A percentile compares a stretch with the other conserved stretches of the same genome.
Evolutionary conservation across 92 coral and sea anemone genomes (phyloP).

Genomic region (Muricea muricata): DNA sequence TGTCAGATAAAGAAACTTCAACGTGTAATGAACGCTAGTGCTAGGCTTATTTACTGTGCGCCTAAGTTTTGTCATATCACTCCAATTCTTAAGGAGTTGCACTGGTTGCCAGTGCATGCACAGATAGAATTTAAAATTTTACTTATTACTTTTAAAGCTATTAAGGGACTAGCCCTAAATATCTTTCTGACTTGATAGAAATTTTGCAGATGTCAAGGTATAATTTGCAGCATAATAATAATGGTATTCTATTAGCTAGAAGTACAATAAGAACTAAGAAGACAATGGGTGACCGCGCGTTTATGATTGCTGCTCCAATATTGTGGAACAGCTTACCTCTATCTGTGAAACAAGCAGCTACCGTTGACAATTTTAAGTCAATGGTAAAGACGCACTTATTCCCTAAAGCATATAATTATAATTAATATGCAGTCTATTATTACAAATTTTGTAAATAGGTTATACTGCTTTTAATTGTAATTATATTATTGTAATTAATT

Average conservation of each 20-base stretch:
- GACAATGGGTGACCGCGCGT: constrained; percentile 45
- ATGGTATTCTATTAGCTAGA: no score
- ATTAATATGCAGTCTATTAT: no score
- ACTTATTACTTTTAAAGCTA: not conserved
- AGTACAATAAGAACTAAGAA: constrained; percentile 47
- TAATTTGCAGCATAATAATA: constrained; percentile 46
- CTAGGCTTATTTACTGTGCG: no score
- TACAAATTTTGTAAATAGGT: no score
- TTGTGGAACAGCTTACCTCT: not conserved
- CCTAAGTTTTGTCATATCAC: constrained; percentile 61
- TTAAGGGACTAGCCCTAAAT: no score
- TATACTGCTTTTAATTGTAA: no score
- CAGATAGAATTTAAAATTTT: constrained; percentile 53
- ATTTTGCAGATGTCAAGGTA: constrained; percentile 46
- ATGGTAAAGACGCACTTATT: not conserved
- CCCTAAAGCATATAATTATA: not conserved
- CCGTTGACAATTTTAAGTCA: not conserved
- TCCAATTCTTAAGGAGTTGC: constrained; percentile 48
- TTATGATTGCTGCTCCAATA: constrained; percentile 6
- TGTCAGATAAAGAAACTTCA: constrained; percentile 55
- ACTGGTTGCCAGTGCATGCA: constrained; percentile 55
- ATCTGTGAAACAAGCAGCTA: not conserved
- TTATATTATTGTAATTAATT: no score
- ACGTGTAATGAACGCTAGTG: constrained; percentile 65
- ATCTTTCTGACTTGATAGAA: constrained; percentile 32